phyloP scores from a whole-genome alignment of 2,113 vertebrate genomes.

The Thinocorus orbignyianus region DNA sequence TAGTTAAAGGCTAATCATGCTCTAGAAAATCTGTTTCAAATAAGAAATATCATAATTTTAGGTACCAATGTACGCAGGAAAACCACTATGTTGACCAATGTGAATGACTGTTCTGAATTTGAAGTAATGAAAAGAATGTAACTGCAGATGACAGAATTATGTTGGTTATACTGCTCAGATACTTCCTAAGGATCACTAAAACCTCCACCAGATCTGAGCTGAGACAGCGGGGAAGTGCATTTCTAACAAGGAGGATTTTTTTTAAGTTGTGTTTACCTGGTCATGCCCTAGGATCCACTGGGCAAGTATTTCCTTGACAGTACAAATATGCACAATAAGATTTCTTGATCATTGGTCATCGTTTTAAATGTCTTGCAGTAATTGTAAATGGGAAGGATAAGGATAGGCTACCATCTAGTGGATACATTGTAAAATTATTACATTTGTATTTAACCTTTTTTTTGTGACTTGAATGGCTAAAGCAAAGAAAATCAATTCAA shows the following conservation, averaged over 20 bases:
- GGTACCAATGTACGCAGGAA: background rate
- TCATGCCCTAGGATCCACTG: background rate
- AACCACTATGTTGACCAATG: background rate
- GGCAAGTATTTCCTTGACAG: background rate
- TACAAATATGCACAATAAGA: slow-evolving; percentile 25
- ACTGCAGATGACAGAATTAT: background rate
- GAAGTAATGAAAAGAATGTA: background rate
- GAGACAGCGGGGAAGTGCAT: background rate
- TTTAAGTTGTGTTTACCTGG: background rate
- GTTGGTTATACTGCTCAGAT: background rate
- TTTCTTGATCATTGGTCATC: background rate
- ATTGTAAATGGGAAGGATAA: slow-evolving; percentile 37
- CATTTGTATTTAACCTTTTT: slow-evolving; percentile 10
- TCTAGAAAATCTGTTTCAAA: background rate
- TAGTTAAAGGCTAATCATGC: background rate
- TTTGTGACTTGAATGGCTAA: slow-evolving; percentile 53
- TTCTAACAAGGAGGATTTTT: background rate
- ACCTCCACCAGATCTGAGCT: background rate
- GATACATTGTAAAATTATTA: slow-evolving; percentile 33
- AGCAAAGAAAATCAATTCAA: slow-evolving; percentile 17
- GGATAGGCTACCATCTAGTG: slow-evolving; percentile 76
- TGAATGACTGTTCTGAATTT: background rate
- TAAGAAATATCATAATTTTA: background rate
- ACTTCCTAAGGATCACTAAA: background rate
- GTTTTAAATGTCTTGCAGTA: background rate